A percentile compares a stretch with the other conserved stretches of the same genome.
Evolutionary conservation across 2,797 vertebrate genomes (phyloP).

Genomic region (Petrocephalus sullivani): DNA sequence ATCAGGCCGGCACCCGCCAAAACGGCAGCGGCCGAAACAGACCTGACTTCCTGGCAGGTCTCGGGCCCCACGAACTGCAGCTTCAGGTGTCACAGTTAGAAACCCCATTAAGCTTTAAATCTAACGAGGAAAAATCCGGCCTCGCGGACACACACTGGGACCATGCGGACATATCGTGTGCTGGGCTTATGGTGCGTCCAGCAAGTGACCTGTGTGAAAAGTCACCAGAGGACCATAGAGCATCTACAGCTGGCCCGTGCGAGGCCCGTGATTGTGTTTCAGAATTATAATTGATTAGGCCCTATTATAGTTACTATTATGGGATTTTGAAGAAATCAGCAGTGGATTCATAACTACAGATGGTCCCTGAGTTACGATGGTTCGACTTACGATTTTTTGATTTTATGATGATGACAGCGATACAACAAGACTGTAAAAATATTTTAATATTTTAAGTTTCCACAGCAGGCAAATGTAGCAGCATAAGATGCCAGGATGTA

Average conservation of each 20-base stretch:
- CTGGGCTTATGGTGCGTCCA: background rate
- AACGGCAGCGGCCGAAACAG: slow-evolving; percentile 27
- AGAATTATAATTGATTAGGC: background rate
- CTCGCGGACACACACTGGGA: background rate
- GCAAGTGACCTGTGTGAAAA: background rate
- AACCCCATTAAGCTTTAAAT: background rate
- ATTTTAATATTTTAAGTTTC: no score
- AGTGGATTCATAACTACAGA: background rate
- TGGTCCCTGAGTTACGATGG: no score
- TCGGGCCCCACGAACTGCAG: background rate
- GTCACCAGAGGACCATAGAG: background rate
- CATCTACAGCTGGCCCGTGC: background rate
- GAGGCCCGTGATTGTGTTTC: background rate
- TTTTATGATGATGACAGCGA: no score
- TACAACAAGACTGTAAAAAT: no score
- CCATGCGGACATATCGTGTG: background rate
- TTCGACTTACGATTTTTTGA: no score
- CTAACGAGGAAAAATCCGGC: background rate
- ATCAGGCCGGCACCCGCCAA: slow-evolving; percentile 40
- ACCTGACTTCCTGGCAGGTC: background rate
- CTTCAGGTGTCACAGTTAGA: background rate
- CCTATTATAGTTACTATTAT: background rate
- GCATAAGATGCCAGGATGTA: no score
- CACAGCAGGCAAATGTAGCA: no score
- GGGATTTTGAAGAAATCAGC: background rate